Conservation (phyloP, 37 sponge, comb jelly and placozoan species). For the Halisarca cf. caerulea region DNA sequence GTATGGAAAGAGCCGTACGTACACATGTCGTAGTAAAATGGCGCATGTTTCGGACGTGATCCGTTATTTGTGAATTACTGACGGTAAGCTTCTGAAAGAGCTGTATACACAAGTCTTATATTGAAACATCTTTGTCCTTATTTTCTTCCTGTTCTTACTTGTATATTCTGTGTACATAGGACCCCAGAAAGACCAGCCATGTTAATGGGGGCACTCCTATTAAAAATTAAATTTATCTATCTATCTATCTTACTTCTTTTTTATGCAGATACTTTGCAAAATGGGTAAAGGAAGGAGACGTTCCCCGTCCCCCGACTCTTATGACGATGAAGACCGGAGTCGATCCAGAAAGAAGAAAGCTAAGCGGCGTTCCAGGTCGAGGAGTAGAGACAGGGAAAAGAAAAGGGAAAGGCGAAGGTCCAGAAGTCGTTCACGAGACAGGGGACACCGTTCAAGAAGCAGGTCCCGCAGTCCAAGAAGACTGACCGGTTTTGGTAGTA, state of each 20-base stretch:
- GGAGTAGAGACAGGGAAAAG: not conserved
- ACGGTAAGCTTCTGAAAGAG: too few relatives aligned
- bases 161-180: too few relatives aligned
- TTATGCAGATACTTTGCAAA: too few relatives aligned
- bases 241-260: too few relatives aligned
- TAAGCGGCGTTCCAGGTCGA: not conserved
- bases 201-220: too few relatives aligned
- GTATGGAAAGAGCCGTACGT: not conserved
- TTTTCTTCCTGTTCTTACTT: too few relatives aligned
- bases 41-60: not conserved
- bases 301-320: not conserved
- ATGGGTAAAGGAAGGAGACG: conserved; percentile 15
- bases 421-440: not conserved
- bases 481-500: not conserved
- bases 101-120: too few relatives aligned
- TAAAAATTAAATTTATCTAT: too few relatives aligned
- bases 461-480: not conserved
- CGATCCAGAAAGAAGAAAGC: not conserved
- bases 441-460: conserved; percentile 9
- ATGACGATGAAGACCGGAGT: not conserved
- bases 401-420: conserved; percentile 21
- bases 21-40: conserved; percentile 4
- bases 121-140: too few relatives aligned
- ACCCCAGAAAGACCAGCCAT: too few relatives aligned
- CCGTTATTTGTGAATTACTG: too few relatives aligned